A percentile compares a stretch with the other conserved stretches of the same genome.
Conservation (phyloP, 2,888 invertebrate genomes). For the Caenorhabditis virilis region DNA sequence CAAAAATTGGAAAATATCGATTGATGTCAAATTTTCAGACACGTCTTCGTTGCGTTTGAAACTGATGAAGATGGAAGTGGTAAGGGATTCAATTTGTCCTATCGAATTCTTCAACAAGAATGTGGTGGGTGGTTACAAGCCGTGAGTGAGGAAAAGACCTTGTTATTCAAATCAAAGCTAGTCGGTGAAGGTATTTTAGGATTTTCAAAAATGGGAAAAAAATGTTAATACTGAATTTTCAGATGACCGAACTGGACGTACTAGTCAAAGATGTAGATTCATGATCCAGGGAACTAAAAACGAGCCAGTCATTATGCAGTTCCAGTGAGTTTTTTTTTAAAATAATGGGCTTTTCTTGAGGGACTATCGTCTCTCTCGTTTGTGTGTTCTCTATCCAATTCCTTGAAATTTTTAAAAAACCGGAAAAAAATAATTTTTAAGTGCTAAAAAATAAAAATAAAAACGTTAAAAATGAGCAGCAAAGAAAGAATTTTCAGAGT, state of each 20-base stretch:
- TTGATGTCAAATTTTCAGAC: conserved; percentile 6
- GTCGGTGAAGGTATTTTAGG: conserved; percentile 21
- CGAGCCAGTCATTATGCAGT: conserved; percentile 47
- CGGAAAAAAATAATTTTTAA: too few species aligned
- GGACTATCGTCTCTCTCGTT: too few species aligned
- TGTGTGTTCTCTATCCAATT: too few species aligned
- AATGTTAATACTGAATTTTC: conserved; percentile 4
- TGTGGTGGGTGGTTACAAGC: conserved; percentile 56
- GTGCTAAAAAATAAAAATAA: too few species aligned
- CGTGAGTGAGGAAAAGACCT: conserved; percentile 16
- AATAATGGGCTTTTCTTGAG: too few species aligned
- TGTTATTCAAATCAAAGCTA: conserved; percentile 17
- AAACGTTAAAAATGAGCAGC: too few species aligned
- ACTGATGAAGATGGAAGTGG: conserved; percentile 51
- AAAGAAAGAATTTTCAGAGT: too few species aligned
- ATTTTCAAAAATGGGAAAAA: not conserved
- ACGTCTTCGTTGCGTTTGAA: conserved; percentile 58
- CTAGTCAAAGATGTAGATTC: conserved; percentile 56
- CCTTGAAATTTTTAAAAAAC: too few species aligned
- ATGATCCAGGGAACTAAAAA: conserved; percentile 51
- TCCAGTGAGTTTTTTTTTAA: conserved; percentile 38
- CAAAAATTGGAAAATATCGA: not conserved
- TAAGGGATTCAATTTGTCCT: conserved; percentile 56
- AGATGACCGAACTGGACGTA: conserved; percentile 23
- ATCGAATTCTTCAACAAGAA: conserved; percentile 32